These are phyloP conservation scores for Chelonia mydas DNA, from an alignment of 2,797 vertebrate genomes.

Conservation along the genomic window DNA sequence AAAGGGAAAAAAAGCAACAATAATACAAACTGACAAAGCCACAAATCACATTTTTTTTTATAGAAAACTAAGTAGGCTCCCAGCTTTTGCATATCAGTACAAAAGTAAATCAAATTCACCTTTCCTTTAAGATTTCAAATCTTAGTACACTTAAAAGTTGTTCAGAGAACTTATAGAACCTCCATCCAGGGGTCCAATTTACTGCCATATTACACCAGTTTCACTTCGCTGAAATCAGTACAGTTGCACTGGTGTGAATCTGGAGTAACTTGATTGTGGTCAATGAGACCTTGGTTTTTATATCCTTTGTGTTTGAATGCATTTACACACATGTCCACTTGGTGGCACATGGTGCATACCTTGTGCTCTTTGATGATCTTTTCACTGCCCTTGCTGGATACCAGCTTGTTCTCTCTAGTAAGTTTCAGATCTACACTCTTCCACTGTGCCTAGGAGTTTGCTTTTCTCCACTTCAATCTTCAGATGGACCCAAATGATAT, in stretches of 20 bases:
- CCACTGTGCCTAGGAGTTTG: constrained; percentile 85
- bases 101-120: background rate
- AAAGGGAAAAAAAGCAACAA: constrained; percentile 22
- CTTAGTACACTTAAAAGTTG: background rate
- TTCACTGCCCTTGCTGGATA: constrained; percentile 90
- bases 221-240: background rate
- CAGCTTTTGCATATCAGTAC: background rate
- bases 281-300: background rate
- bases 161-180: background rate
- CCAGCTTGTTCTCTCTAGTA: constrained; percentile 88
- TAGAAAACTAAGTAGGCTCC: background rate
- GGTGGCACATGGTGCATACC: constrained; percentile 76
- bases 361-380: constrained; percentile 92
- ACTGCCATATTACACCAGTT: background rate
- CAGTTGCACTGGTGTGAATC: background rate
- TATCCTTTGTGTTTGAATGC: background rate
- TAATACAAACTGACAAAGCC: background rate
- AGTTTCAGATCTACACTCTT: constrained; percentile 91
- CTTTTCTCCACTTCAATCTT: constrained; percentile 92
- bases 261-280: background rate
- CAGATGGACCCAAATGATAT: constrained; percentile 91
- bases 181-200: background rate
- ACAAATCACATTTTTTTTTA: background rate
- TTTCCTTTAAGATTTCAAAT: background rate
- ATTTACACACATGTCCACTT: background rate